phyloP scores from a whole-genome alignment of 2,888 invertebrate species.

The Nephrotoma flavescens region DNA sequence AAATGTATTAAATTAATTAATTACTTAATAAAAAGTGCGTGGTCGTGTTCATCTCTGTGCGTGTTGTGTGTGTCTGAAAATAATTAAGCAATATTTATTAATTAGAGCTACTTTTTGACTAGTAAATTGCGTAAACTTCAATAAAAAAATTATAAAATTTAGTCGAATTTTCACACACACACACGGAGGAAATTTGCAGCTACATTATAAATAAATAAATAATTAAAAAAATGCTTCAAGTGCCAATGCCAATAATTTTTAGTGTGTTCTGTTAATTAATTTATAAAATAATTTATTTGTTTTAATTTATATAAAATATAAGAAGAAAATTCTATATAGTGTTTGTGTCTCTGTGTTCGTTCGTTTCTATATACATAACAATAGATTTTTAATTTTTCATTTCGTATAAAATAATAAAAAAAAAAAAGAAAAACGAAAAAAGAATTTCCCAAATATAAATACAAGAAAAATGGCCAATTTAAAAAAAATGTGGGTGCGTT shows the following conservation, averaged over 20 bases:
- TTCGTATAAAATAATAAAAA: not conserved
- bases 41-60: not conserved
- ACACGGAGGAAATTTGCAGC: not conserved
- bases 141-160: not conserved
- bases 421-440: not conserved
- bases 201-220: not conserved
- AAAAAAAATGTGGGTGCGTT: constrained; percentile 3
- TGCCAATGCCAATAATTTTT: constrained; percentile 3
- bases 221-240: not conserved
- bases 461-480: constrained; percentile 1
- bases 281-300: not conserved
- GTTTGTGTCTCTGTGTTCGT: not conserved
- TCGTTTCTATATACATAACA: not conserved
- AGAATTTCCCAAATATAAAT: not conserved
- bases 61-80: not conserved
- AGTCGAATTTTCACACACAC: not conserved
- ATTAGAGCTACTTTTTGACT: not conserved
- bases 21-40: not conserved
- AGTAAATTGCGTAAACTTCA: not conserved
- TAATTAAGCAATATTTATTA: not conserved
- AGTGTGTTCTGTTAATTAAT: not conserved
- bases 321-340: not conserved
- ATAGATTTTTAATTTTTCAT: not conserved
- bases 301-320: not conserved
- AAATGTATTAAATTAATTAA: not conserved